phyloP scores from a whole-genome alignment of 2,797 vertebrate species.

The Taeniopygia guttata region DNA sequence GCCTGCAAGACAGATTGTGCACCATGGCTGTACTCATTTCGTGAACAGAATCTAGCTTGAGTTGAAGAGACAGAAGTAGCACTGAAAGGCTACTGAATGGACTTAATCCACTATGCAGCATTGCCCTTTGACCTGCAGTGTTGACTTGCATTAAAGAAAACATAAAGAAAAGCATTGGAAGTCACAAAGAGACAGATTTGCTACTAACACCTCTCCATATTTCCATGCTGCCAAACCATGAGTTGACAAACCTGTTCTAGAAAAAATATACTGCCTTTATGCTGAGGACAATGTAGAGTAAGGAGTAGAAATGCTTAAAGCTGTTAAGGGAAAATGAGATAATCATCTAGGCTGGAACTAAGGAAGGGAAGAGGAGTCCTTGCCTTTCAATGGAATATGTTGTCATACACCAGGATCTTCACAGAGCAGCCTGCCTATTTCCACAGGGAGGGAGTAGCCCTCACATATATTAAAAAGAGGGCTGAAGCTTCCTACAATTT shows the following conservation, averaged over 20 bases:
- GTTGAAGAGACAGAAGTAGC: neutral
- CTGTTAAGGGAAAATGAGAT: neutral
- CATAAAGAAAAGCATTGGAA: neutral
- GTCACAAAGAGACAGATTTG: neutral
- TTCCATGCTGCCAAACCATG: neutral
- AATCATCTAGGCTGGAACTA: neutral
- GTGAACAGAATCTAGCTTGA: neutral
- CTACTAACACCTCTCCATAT: neutral
- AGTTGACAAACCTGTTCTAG: neutral
- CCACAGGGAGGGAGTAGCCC: neutral
- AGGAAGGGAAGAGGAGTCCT: accelerated
- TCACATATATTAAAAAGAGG: neutral
- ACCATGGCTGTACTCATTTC: neutral
- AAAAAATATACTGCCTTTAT: neutral
- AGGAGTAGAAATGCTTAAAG: neutral
- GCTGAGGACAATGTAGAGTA: neutral
- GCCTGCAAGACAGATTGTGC: neutral
- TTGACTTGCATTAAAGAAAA: neutral
- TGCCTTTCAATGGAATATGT: neutral
- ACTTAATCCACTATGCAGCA: neutral
- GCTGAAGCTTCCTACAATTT: neutral
- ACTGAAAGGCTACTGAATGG: neutral
- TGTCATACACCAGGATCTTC: neutral
- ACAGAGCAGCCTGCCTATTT: neutral
- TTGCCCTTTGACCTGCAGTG: neutral